phyloP scores from a whole-genome alignment of 2,797 vertebrate species.

The Cottoperca gobio region DNA sequence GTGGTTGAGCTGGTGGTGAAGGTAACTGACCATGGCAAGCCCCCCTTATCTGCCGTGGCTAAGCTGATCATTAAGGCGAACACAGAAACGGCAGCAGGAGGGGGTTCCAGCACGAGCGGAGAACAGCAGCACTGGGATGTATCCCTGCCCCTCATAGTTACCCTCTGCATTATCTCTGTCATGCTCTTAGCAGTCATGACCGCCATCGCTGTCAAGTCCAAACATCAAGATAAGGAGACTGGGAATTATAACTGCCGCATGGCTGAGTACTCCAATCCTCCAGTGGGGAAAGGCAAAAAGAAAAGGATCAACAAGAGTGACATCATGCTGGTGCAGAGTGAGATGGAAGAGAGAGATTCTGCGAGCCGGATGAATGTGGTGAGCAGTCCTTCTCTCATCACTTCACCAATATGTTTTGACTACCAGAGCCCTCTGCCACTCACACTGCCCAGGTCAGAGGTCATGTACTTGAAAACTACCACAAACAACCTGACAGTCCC shows the following conservation, averaged over 20 bases:
- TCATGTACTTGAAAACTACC: slow-evolving; percentile 99
- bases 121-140: slow-evolving; percentile 97
- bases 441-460: slow-evolving; percentile 98
- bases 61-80: slow-evolving; percentile 95
- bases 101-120: slow-evolving; percentile 90
- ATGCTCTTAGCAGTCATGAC: slow-evolving; percentile 99
- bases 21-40: slow-evolving; percentile 98
- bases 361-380: slow-evolving; percentile 99
- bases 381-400: slow-evolving; percentile 99
- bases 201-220: slow-evolving; percentile 98
- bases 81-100: slow-evolving; percentile 90
- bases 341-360: slow-evolving; percentile 97
- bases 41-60: slow-evolving; percentile 95
- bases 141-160: slow-evolving; percentile 97
- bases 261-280: slow-evolving; percentile 98
- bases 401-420: slow-evolving; percentile 99
- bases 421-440: slow-evolving; percentile 99
- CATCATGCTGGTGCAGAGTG: slow-evolving; percentile 99
- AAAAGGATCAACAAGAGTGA: slow-evolving; percentile 99
- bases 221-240: slow-evolving; percentile 98
- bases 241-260: slow-evolving; percentile 99
- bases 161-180: slow-evolving; percentile 97
- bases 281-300: slow-evolving; percentile 96
- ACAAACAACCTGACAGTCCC: slow-evolving; percentile 98
- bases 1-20: slow-evolving; percentile 97